Conservation (phyloP, 1,140 invertebrate genomes). For the Diabrotica undecimpunctata region DNA sequence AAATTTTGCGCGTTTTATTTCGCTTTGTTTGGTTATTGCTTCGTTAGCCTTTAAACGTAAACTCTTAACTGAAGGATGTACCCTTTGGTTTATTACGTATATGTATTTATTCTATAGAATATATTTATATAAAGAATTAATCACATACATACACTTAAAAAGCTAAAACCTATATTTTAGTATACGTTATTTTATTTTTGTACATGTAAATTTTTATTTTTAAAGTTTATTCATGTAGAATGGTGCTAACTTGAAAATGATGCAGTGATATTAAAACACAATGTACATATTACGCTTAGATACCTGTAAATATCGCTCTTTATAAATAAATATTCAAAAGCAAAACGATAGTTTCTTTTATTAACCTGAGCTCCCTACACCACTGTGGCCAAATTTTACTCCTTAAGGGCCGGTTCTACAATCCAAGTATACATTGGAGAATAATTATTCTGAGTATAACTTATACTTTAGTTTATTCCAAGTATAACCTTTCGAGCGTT, state of each 20-base stretch:
- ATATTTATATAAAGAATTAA: conserved; percentile 1
- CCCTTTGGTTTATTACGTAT: too few species aligned
- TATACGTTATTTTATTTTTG: background rate
- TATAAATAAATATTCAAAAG: background rate
- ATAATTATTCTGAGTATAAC: too few species aligned
- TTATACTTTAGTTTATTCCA: too few species aligned
- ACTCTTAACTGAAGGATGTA: too few species aligned
- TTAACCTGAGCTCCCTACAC: background rate
- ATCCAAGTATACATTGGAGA: too few species aligned
- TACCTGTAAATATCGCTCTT: background rate
- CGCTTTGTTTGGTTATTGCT: background rate
- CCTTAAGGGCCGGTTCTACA: too few species aligned
- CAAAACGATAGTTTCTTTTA: background rate
- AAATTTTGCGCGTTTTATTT: background rate
- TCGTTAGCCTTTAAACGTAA: background rate
- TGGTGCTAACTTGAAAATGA: background rate
- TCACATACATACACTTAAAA: background rate
- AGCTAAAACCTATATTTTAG: conserved; percentile 3
- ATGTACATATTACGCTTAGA: conserved; percentile 1
- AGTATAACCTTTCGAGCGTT: too few species aligned
- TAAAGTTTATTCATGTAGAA: background rate
- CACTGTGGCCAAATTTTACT: too few species aligned
- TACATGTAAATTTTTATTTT: conserved; percentile 3
- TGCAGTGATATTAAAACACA: conserved; percentile 2
- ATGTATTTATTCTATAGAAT: conserved; percentile 3